Base-by-base conservation (phyloP, 2,888 invertebrate genomes). In the Panzeria rudis region DNA sequence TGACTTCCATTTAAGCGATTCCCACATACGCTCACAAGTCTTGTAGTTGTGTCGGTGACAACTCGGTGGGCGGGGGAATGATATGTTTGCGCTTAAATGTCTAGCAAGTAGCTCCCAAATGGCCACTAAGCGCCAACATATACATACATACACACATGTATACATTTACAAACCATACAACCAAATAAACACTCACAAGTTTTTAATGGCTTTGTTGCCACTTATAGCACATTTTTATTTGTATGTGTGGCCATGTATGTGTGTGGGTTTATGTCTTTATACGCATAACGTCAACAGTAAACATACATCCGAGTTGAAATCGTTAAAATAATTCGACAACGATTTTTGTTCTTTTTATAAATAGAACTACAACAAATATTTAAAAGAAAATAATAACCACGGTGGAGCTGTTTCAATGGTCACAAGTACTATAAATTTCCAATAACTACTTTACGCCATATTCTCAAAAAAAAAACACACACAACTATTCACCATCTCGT, bases 371-470 rank as follows among this genome's bases (percentile, higher is more conserved):
- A 62, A 68, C 61, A 84, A 81, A 72, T 72, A 83, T 75, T 85
- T 80, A 88, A 90, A 90, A 90, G 92, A 90, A 91, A 92, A 90
- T 89, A 89, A 89, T 89, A 89, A 91, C 89, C 91, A 91, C 91
- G 86, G 87, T 89, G 90, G 91, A 89, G 90, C 88, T 90, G 90
- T 91, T 91, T 91, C 90, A 88, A 68, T 62, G 76, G 81, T 61
- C 79, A 72, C 17, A 77, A 84, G 66, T 73, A 76, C 86, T 47
- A 84, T 68, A 84, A 84, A 84, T 82, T 76, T 69, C 82, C 76
- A 76, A 82, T 76, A 82, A 76, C 76, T 80, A 23, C 71, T 62
- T 47, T 25, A 17, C 72, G 25, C 56, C n/a, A 41, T 32, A 56
- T 17, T 54, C 32, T 25, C 41, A 15, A 25, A 32, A 17, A 9